Conservation (phyloP, 2,888 invertebrate species). For the Hirudinaria manillensis region DNA sequence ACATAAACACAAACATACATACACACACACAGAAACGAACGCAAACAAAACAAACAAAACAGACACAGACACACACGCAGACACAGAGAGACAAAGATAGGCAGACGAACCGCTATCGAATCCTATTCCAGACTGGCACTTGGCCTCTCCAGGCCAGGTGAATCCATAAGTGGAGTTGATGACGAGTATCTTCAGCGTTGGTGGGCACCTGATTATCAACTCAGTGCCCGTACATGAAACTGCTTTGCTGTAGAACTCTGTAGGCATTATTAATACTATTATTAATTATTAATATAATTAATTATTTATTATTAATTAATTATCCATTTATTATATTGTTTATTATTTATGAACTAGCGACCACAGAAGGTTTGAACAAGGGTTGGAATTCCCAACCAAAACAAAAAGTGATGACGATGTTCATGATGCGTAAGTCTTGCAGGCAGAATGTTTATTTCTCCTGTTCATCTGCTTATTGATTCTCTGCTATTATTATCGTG, state of each 20-base stretch:
- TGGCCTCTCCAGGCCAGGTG: conserved; percentile 19
- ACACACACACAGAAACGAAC: background rate
- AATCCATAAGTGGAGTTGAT: conserved; percentile 18
- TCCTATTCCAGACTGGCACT: conserved; percentile 7
- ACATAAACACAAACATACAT: background rate
- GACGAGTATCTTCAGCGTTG: conserved; percentile 3
- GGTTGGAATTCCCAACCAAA: background rate
- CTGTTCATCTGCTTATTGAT: too few relatives aligned
- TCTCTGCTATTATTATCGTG: too few relatives aligned
- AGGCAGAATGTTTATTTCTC: too few relatives aligned
- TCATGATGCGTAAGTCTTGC: too few relatives aligned
- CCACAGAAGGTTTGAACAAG: background rate
- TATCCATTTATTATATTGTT: background rate
- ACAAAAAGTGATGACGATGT: too few relatives aligned
- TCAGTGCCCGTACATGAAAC: conserved; percentile 22
- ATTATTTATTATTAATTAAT: background rate
- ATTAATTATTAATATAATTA: background rate
- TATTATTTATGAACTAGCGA: background rate
- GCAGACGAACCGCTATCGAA: conserved; percentile 7
- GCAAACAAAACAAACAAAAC: background rate
- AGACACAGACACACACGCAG: background rate
- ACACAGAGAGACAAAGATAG: background rate
- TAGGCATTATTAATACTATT: background rate
- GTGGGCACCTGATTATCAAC: conserved; percentile 15
- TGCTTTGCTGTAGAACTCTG: conserved; percentile 23